Conservation (phyloP, 2,113 vertebrate species). For the Rhegmatorhina hoffmannsi region DNA sequence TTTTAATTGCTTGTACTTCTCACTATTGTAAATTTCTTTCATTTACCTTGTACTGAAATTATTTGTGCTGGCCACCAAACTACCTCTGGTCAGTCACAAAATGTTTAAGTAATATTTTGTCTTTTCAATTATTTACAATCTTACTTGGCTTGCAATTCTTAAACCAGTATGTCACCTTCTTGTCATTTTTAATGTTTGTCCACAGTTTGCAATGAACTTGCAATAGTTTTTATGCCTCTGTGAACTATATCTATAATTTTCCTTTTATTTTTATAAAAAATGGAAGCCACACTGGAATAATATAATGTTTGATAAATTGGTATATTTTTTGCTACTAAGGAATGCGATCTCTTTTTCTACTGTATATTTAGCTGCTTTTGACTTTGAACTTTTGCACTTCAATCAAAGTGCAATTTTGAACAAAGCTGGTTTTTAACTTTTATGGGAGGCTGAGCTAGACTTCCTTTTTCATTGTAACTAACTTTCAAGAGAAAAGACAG, state of each 20-base stretch:
- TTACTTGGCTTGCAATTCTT: background rate
- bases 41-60: background rate
- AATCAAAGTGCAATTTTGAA: conserved; percentile 70
- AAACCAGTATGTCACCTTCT: background rate
- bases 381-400: conserved; percentile 67
- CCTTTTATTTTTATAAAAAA: conserved; percentile 49
- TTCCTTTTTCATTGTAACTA: conserved; percentile 18
- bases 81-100: background rate
- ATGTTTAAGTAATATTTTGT: background rate
- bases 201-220: background rate
- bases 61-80: background rate
- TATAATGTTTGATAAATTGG: conserved; percentile 55
- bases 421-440: conserved; percentile 56
- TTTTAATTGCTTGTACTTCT: background rate
- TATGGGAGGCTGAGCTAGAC: conserved; percentile 27
- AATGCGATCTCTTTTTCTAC: conserved; percentile 48
- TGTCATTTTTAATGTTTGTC: background rate
- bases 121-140: background rate
- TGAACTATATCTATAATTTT: conserved; percentile 52
- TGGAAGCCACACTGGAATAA: conserved; percentile 56
- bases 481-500: background rate
- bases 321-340: conserved; percentile 66
- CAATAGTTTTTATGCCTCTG: conserved; percentile 4
- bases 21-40: background rate
- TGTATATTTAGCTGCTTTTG: conserved; percentile 61